phyloP scores from a whole-genome alignment of 2,797 vertebrate species.

The Falco cherrug region DNA sequence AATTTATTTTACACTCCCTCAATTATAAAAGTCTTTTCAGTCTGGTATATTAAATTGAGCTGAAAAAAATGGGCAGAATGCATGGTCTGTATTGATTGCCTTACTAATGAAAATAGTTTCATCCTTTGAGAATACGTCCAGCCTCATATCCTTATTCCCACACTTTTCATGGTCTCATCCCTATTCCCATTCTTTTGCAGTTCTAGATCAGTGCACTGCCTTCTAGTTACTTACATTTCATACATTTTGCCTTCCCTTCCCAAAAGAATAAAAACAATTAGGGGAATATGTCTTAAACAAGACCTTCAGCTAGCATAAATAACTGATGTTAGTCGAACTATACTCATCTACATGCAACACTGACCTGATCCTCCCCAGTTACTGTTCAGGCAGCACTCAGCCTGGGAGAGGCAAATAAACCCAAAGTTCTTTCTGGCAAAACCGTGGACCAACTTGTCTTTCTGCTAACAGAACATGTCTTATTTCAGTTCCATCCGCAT shows the following conservation, averaged over 20 bases:
- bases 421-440: neutral
- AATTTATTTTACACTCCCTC: neutral
- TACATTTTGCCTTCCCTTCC: neutral
- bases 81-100: neutral
- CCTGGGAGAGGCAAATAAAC: neutral
- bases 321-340: neutral
- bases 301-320: neutral
- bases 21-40: slow-evolving; percentile 9
- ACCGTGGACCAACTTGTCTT: neutral
- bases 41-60: neutral
- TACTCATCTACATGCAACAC: neutral
- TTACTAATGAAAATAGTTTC: neutral
- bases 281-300: neutral
- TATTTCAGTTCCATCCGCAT: neutral
- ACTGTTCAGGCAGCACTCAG: neutral
- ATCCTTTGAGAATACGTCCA: neutral
- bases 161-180: neutral
- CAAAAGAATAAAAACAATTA: neutral
- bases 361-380: neutral
- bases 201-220: neutral
- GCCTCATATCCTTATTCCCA: neutral
- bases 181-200: neutral
- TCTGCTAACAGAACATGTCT: neutral
- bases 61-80: neutral
- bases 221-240: neutral